Evolutionary conservation across 2,797 vertebrate species (phyloP).

Genomic region (Columba guinea): DNA sequence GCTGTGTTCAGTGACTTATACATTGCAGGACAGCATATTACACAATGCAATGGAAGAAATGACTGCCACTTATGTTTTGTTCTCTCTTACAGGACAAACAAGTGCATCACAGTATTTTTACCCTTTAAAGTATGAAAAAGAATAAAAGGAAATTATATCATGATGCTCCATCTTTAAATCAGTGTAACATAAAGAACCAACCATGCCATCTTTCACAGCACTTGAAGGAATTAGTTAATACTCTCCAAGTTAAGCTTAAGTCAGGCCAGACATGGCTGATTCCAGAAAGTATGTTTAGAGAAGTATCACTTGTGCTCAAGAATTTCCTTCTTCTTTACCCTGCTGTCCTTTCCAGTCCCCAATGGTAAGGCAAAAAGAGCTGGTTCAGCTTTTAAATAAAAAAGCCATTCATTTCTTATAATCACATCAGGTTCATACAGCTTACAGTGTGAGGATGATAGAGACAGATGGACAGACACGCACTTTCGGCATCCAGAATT

Average conservation of each 20-base stretch:
- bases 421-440: not conserved
- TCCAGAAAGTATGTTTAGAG: not conserved
- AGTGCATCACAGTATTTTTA: not conserved
- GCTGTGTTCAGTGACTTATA: not conserved
- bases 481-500: not conserved
- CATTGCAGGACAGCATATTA: not conserved
- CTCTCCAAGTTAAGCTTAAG: not conserved
- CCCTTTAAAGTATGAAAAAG: not conserved
- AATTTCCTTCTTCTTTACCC: not conserved
- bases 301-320: not conserved
- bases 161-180: not conserved
- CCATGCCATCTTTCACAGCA: not conserved
- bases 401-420: accelerated
- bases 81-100: not conserved
- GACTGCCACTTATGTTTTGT: not conserved
- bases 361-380: not conserved
- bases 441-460: not conserved
- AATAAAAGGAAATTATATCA: not conserved
- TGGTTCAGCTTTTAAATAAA: not conserved
- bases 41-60: not conserved
- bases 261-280: not conserved
- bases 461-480: not conserved
- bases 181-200: not conserved
- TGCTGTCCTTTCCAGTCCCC: not conserved
- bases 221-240: not conserved